Evolutionary conservation across 1,140 invertebrate species (phyloP), one percentile per base, ranked within the genome.

Genomic region (Homarus americanus): DNA sequence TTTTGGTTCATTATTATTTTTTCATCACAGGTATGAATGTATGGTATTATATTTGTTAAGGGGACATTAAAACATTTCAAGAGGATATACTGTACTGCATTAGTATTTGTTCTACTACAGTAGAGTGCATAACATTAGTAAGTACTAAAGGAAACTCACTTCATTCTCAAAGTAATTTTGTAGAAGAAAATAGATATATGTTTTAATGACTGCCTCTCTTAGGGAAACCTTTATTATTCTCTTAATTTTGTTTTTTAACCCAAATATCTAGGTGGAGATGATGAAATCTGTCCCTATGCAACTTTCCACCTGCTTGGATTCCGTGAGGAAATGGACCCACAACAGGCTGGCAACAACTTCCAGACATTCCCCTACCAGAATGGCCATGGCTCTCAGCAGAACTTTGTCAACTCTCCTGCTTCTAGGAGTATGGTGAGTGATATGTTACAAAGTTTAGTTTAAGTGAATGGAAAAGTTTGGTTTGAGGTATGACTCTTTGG

Each of bases 251-350:
- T 32, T 38, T 28, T 58, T 28, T 28, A 82, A 82, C 49, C 80
- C 17, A 53, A 28, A 69, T 40, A 49, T 36, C 44, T 76, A 93
- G 97, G 97, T 94, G 97, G 98, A 96, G 97, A 98, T 94, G 97
- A 98, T 94, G 97, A 98, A 94, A 98, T 98, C 94, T 98, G 97
- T 94, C 97, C 97, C 20, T 98, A 98, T 94, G 97, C 97, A 2
- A 98, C 97, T 24, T 98, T 98, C 96, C 97, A 98, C 94, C 95
- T 98, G 92, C 96, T 98, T 78, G 97, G 97, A 93, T 98, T 98
- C 96, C 97, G 97, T 92, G 97, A 98, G 94, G 97, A 98, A 96
- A 98, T 98, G 97, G 97, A 98, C 94, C 97, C 97, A 28, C 97
- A 91, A n/a, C 95, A 94, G 38, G 82, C 96, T 96, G 95, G 96